Conservation (phyloP, 1,140 invertebrate genomes). For the Heliconius melpomene region DNA sequence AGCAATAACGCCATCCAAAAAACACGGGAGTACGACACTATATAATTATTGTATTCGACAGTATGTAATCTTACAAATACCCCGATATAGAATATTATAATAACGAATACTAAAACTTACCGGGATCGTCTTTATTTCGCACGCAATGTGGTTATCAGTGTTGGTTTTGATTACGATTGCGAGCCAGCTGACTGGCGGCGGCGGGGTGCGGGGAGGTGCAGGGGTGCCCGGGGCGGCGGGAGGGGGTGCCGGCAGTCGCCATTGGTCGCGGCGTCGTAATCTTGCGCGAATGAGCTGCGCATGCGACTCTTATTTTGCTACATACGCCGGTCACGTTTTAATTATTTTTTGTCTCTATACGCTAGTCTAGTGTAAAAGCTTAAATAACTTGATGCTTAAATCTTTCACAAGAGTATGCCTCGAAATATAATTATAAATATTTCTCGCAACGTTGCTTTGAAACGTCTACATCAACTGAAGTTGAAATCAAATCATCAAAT, state of each 20-base stretch:
- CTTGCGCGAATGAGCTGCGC: constrained; percentile 47
- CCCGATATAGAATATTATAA: not conserved
- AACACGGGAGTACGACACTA: no score
- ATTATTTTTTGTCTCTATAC: constrained; percentile 7
- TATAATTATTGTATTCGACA: not conserved
- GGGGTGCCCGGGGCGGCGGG: constrained; percentile 13
- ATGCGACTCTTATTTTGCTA: constrained; percentile 42
- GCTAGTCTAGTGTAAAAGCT: not conserved
- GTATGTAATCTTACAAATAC: not conserved
- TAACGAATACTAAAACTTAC: constrained; percentile 31
- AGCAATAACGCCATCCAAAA: not conserved
- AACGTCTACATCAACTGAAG: not conserved
- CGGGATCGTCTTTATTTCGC: constrained; percentile 33
- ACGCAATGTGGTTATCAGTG: constrained; percentile 48
- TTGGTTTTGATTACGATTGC: constrained; percentile 44
- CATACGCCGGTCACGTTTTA: constrained; percentile 23
- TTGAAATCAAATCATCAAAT: not conserved
- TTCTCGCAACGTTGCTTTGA: not conserved
- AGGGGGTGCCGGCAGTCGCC: constrained; percentile 25
- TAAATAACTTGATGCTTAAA: not conserved
- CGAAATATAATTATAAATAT: not conserved
- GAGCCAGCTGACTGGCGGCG: constrained; percentile 20
- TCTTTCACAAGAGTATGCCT: not conserved
- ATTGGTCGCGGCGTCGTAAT: constrained; percentile 48
- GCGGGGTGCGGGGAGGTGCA: not conserved